Evolutionary conservation across 2,888 invertebrate species (phyloP), one percentile per base, ranked within the genome.

Genomic region (Oligia fasciuncula): DNA sequence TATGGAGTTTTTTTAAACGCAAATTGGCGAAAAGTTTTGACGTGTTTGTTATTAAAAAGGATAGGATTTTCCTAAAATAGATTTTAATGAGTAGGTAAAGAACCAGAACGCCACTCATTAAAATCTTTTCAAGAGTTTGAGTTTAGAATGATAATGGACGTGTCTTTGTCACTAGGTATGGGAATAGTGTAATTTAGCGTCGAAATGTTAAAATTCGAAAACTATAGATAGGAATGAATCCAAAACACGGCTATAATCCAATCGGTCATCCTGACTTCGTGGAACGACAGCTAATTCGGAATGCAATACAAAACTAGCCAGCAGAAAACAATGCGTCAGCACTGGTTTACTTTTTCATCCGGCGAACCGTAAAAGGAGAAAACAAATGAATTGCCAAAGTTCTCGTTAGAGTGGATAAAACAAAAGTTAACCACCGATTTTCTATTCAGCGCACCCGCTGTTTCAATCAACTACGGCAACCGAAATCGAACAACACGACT

Each of bases 391-490:
- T 90, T 86, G 91, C 88, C 90, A 89, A 91, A 91, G 92, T 92
- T 91, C 92, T 91, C 87, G 85, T 89, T 91, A 90, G 89, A 90
- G 83, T 91, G 92, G 92, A 85, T 90, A 86, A 88, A 88, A 87
- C 88, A 87, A 90, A 91, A 92, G 91, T 91, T 92, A 91, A 92
- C 92, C 91, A 88, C 90, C 91, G 91, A 93, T 94, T 94, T 94
- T 91, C 93, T 92, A 93, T 94, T 93, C 93, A 93, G 90, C 85
- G 85, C 90, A 91, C 90, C 90, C 92, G 92, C 92, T 93, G 92
- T 94, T 95, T 94, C 94, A 95, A 94, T 94, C 93, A 94, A 92
- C 91, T 90, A 91, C 87, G 86, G 87, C 91, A 92, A 91, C 88
- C 87, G 84, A 90, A 92, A 91, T 88, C 86, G 89, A 91, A 91